Base-by-base conservation (phyloP, 1,140 invertebrate species). In the Trissolcus basalis region DNA sequence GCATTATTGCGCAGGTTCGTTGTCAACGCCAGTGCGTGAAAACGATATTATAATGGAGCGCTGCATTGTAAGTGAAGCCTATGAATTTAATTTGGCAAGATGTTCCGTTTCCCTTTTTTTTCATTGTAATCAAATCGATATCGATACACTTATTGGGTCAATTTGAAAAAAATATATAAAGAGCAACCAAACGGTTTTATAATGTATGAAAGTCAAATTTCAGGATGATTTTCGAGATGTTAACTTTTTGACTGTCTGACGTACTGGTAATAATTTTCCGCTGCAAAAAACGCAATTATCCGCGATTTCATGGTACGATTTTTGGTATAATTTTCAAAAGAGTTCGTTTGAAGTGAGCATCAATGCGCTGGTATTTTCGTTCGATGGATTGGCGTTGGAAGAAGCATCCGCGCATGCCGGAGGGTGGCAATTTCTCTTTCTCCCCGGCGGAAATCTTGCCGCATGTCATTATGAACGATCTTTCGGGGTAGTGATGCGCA, bases 401-500 rank as follows among this genome's bases (percentile, higher is more conserved):
- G 47, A 68, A 67, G 56, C 63, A 74, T 68, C 71, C 71, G 71
- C 63, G 63, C 71, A 74, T 74, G 71, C 71, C 63, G 53, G 45
- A 74, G 71, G 71, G 71, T 74, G 63, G 71, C 56, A 74, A 74
- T 76, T 76, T 76, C 65, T 77, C 60, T 60, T 60, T 67, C 67
- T 67, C 43, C 49, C 32, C 39, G 36, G 5, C 65, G 73, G 65
- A 76, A 76, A 76, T 76, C 73, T 76, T 70, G 59, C 67, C 67
- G 61, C 61, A 67, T 67, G 67, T 76, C 67, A 76, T 76, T 76
- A 76, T 60, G 73, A 70, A 45, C 67, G 65, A 70, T 76, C 65
- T 76, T 69, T 70, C 67, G 67, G 61, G 60, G 73, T 76, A 76
- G 73, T 53, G 73, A 76, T 70, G 73, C 73, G 73, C 73, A 67